Evolutionary conservation across 2,797 vertebrate species (phyloP), one percentile per base, ranked within the genome.

Genomic region (Apodemus agrarius): DNA sequence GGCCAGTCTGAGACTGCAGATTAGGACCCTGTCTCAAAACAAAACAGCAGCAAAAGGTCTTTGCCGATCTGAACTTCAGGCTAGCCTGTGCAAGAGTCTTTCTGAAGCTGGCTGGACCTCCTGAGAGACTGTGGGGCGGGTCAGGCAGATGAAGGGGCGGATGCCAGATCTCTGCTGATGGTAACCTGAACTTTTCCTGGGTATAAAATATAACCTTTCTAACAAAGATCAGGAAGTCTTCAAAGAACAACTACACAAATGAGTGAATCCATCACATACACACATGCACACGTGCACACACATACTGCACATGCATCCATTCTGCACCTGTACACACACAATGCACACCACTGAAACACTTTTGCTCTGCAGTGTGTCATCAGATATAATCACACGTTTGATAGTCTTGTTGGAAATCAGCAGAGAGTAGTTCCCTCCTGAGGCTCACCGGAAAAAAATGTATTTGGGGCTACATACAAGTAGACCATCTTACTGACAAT

Each of bases 181-280:
- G 61, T 19, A 31, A 80, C n/a, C 9, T 95, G 6, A 90, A 86
- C 17, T 59, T 76, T 82, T 37, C 11, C 0, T 81, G 67, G 49
- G 46, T 57, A 46, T 84, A 59, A 78, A 88, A 80, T 57, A 43
- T 4, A 17, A 11, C 29, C 1, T 85, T 89, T 91, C 75, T 52
- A 67, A 19, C 49, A 81, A 93, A 90, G 37, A 74, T 61, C 29
- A 31, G 12, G 40, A 19, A n/a, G 61, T 34, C 54, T 7, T 12
- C 19, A 59, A 90, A 93, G 37, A 79, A n/a, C 6, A 67, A n/a
- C 40, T 52, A 78, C 29, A 90, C 74, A 91, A 95, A 92, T 84
- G 82, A 89, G 52, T 7, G 22, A 12, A 37, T 5, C 52, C 14
- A 75, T 43, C 74, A 14, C 40, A 43, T 2, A 75, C 22, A 43